Base-by-base conservation (phyloP, 2,888 invertebrate species). In the Didymodactylos carnosus region DNA sequence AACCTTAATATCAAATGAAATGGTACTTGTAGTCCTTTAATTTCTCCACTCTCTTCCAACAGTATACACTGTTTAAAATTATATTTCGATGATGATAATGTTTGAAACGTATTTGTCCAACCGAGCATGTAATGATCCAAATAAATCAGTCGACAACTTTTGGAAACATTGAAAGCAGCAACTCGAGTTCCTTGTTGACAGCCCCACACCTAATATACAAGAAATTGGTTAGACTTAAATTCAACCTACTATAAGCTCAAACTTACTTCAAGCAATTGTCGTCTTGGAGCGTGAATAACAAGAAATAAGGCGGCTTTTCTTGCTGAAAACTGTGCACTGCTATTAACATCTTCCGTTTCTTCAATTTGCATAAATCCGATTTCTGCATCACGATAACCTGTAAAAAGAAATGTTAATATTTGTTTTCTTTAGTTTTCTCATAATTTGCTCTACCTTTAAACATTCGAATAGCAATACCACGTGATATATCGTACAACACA, bases 341-440 rank as follows among this genome's bases (percentile, higher is more conserved):
- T 76, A 51, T 77, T 75, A 46, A 71, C 29, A 39, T 72, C 19
- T 16, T 75, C 69, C 75, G 82, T 81, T 80, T 91, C 90, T 41
- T 87, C 86, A 0, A 91, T 90, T 83, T 91, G 90, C 53, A 95
- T 85, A 88, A 94, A 97, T 3, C 91, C 92, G 81, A 93, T 91
- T 81, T 95, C 91, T 0, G 95, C 94, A 81, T 95, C 92, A 72
- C 95, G 87, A 82, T 93, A 97, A 6, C 97, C 86, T 85, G 76
- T 7, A 76, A 71, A 76, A n/a, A 73, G 27, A 29, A 39, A 25
- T 27, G 25, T 29, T 25, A 19, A 41, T 0, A n/a, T 23, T 74
- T 51, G 35, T 51, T n/a, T n/a, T n/a, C n/a, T n/a, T n/a, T n/a
- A n/a, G 19, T 62, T 43, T 40, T 40, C 40, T 69, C 39, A n/a